phyloP scores from a whole-genome alignment of 92 coral and sea anemone species.

The Porites cylindrica region DNA sequence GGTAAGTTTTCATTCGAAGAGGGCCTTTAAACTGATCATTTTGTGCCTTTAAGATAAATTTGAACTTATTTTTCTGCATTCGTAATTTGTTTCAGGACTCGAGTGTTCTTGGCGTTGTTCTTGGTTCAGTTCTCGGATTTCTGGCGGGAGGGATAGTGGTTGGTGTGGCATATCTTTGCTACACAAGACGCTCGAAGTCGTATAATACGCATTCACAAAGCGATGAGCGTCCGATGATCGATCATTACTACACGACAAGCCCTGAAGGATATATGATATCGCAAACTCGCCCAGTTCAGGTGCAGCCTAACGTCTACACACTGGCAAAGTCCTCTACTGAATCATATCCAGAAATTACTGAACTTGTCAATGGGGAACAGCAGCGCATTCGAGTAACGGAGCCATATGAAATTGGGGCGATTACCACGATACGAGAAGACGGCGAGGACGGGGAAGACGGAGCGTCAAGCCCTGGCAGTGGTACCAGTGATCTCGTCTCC shows the following conservation, averaged over 20 bases:
- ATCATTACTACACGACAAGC: constrained; percentile 60
- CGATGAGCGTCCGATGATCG: constrained; percentile 71
- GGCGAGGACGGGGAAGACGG: constrained; percentile 56
- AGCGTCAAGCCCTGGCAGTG: background rate
- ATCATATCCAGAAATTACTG: constrained; percentile 49
- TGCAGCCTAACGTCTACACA: constrained; percentile 83
- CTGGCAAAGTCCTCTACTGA: constrained; percentile 65
- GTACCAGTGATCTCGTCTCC: constrained; percentile 23
- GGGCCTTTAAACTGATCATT: background rate
- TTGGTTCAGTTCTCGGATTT: constrained; percentile 84
- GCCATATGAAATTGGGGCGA: constrained; percentile 67
- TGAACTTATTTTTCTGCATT: background rate
- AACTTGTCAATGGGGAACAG: constrained; percentile 58
- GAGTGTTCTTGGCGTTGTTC: constrained; percentile 71
- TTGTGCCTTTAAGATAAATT: background rate
- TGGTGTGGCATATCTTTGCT: constrained; percentile 54
- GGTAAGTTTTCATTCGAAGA: background rate
- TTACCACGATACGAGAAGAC: constrained; percentile 57
- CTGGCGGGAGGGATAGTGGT: constrained; percentile 80
- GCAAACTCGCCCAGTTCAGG: constrained; percentile 82
- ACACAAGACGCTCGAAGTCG: constrained; percentile 65
- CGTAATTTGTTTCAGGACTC: constrained; percentile 64
- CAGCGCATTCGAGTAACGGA: constrained; percentile 73
- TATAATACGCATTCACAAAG: constrained; percentile 39
- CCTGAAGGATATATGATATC: constrained; percentile 61